These are phyloP conservation scores for Scopus umbretta DNA, from an alignment of 2,113 vertebrate genomes.

Conservation along the genomic window DNA sequence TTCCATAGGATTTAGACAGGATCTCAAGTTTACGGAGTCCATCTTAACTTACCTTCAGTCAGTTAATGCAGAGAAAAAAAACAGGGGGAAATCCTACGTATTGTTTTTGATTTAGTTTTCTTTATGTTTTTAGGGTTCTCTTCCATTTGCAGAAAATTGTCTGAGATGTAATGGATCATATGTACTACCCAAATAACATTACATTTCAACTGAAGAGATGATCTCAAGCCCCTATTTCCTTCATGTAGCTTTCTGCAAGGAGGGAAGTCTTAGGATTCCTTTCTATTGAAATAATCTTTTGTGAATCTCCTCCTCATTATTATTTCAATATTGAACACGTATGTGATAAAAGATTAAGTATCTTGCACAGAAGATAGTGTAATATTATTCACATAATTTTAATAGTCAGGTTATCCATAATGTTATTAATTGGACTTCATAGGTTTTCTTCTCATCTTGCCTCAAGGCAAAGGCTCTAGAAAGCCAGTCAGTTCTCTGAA, in stretches of 20 bases:
- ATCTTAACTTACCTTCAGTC: neutral
- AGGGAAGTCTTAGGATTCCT: neutral
- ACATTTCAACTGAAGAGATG: neutral
- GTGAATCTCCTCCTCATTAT: neutral
- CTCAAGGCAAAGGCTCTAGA: neutral
- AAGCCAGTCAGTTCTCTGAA: neutral
- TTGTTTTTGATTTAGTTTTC: neutral
- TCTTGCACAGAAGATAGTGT: neutral
- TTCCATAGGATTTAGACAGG: neutral
- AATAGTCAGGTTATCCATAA: neutral
- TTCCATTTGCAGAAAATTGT: neutral
- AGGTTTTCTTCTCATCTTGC: neutral
- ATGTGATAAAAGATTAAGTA: neutral
- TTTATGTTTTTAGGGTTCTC: neutral
- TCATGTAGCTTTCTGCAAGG: neutral
- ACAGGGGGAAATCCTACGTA: neutral
- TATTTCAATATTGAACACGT: neutral
- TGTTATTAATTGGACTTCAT: neutral
- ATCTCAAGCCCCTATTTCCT: neutral
- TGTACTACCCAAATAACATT: neutral
- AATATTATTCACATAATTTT: neutral
- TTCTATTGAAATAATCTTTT: neutral
- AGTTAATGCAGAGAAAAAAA: neutral
- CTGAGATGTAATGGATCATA: neutral
- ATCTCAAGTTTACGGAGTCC: neutral